A percentile compares a stretch with the other conserved stretches of the same genome.
Conservation (phyloP, 35 echinoderm and acorn worm species). For the Lytechinus variegatus region DNA sequence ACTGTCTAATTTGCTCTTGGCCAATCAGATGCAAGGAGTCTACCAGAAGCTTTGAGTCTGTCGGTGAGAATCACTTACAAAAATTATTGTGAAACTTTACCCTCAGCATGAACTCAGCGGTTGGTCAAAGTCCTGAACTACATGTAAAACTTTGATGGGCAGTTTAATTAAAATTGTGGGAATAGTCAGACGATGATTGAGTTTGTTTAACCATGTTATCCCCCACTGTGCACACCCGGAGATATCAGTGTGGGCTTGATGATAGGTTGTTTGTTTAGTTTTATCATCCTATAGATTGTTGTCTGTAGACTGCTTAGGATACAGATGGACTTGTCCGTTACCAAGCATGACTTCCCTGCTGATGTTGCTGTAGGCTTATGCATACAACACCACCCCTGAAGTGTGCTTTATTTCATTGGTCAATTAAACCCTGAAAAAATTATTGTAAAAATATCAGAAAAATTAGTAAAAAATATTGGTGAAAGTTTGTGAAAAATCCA, state of each 20-base stretch:
- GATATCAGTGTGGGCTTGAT: not conserved
- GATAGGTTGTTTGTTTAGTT: not conserved
- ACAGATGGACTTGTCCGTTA: not conserved
- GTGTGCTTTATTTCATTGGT: too few species aligned
- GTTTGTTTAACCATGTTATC: constrained; percentile 5
- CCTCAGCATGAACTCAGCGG: not conserved
- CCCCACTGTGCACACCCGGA: not conserved
- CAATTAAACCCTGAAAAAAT: too few species aligned
- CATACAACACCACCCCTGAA: not conserved
- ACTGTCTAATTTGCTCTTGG: too few species aligned
- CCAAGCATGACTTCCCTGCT: not conserved
- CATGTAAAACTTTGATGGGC: not conserved
- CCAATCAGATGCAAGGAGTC: too few species aligned
- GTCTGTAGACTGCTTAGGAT: not conserved
- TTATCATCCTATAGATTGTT: not conserved
- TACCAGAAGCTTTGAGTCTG: too few species aligned
- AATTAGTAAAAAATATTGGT: too few species aligned
- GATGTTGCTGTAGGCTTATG: not conserved
- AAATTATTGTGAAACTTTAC: too few species aligned
- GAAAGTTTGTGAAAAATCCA: too few species aligned
- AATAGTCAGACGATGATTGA: not conserved
- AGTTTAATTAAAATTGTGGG: not conserved
- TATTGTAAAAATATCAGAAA: too few species aligned
- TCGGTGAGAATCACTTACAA: too few species aligned
- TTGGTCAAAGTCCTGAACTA: not conserved